These are phyloP conservation scores for Tridacna gigas DNA, from an alignment of 2,888 invertebrate genomes.

Conservation along the genomic window DNA sequence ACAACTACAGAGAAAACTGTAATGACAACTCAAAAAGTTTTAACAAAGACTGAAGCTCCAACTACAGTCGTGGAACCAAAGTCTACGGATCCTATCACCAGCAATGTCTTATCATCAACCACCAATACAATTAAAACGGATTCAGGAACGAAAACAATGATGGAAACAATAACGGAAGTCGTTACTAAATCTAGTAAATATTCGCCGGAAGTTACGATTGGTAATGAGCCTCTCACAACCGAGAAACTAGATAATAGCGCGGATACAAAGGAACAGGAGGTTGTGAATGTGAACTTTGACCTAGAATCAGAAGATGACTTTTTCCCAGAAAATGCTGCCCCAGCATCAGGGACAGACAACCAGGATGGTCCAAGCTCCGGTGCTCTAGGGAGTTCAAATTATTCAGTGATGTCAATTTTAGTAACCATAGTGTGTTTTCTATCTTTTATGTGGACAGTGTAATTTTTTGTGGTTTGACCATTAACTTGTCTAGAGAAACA, in stretches of 20 bases:
- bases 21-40: background rate
- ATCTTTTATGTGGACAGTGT: background rate
- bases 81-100: too few relatives aligned
- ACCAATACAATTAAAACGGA: too few relatives aligned
- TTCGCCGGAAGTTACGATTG: too few relatives aligned
- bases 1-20: background rate
- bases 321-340: background rate
- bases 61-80: too few relatives aligned
- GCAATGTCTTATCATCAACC: too few relatives aligned
- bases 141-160: too few relatives aligned
- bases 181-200: too few relatives aligned
- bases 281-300: background rate
- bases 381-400: background rate
- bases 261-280: background rate
- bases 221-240: too few relatives aligned
- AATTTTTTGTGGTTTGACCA: background rate
- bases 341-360: slow-evolving; percentile 4
- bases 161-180: too few relatives aligned
- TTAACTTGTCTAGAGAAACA: background rate
- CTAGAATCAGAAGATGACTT: background rate
- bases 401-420: background rate
- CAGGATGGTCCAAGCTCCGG: slow-evolving; percentile 6
- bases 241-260: background rate
- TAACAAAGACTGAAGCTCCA: too few relatives aligned
- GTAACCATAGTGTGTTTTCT: background rate